Percentiles rank a stretch among this genome's conserved stretches.
These are phyloP conservation scores for Poicephalus meyeri DNA, from an alignment of 2,113 vertebrate genomes.

Conservation along the genomic window DNA sequence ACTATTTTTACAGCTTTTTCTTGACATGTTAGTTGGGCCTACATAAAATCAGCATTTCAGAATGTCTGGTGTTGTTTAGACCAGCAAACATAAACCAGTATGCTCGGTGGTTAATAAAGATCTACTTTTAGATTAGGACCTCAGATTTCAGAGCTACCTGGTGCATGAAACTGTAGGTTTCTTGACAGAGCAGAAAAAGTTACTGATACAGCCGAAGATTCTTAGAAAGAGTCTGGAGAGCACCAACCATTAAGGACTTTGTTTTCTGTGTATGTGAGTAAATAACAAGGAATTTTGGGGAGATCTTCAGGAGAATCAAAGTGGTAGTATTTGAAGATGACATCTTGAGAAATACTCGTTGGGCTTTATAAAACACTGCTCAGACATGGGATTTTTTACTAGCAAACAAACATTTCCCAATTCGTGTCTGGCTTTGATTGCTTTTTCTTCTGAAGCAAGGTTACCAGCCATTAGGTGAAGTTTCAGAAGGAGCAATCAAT, in stretches of 20 bases:
- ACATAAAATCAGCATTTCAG: not conserved
- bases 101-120: not conserved
- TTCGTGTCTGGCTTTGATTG: not conserved
- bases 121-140: not conserved
- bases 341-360: not conserved
- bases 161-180: not conserved
- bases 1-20: not conserved
- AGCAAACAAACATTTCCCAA: not conserved
- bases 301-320: not conserved
- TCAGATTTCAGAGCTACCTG: not conserved
- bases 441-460: not conserved
- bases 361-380: not conserved
- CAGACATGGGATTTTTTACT: not conserved
- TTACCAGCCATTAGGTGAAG: not conserved
- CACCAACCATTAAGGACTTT: not conserved
- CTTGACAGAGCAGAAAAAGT: not conserved
- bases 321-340: not conserved
- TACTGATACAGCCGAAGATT: not conserved
- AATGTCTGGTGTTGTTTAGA: not conserved
- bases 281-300: not conserved
- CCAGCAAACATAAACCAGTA: not conserved
- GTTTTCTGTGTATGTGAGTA: not conserved
- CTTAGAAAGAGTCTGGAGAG: not conserved
- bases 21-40: not conserved
- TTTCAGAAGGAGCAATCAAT: not conserved